These are phyloP conservation scores for Hofmannophila pseudospretella DNA, from an alignment of 2,888 invertebrate species.

Conservation along the genomic window DNA sequence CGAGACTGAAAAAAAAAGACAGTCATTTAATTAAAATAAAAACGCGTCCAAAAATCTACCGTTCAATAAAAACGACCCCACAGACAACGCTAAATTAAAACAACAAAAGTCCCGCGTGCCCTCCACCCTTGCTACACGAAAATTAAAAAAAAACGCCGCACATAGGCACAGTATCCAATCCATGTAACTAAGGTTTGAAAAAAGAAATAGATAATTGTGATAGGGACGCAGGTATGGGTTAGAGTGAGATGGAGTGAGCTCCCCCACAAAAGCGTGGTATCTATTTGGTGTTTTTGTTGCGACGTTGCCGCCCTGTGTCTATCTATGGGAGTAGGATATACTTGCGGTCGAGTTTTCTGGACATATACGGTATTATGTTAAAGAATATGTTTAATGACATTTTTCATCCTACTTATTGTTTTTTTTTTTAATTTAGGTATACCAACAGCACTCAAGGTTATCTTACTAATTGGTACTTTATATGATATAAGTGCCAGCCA, in stretches of 20 bases:
- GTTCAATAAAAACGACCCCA: constrained; percentile 6
- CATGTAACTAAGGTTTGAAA: constrained; percentile 17
- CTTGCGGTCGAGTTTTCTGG: constrained; percentile 4
- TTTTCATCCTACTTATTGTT: not conserved
- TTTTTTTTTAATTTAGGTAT: not conserved
- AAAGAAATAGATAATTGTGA: constrained; percentile 29
- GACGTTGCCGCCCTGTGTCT: constrained; percentile 16
- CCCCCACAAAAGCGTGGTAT: constrained; percentile 26
- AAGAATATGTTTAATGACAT: too few species aligned
- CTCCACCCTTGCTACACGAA: constrained; percentile 1
- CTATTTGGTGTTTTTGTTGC: constrained; percentile 21
- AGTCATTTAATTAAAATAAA: too few species aligned
- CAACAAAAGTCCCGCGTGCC: not conserved
- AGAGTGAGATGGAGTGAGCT: constrained; percentile 23
- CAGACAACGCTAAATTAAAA: not conserved
- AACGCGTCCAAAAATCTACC: too few species aligned
- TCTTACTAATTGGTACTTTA: too few species aligned
- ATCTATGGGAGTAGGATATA: not conserved
- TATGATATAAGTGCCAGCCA: too few species aligned
- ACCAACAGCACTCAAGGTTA: too few species aligned
- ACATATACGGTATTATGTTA: not conserved
- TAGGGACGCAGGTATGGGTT: constrained; percentile 16
- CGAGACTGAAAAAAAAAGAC: too few species aligned
- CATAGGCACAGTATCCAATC: constrained; percentile 9
- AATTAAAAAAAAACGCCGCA: constrained; percentile 3